These are phyloP conservation scores for Mallotus villosus DNA, from an alignment of 2,797 vertebrate species.

Conservation along the genomic window DNA sequence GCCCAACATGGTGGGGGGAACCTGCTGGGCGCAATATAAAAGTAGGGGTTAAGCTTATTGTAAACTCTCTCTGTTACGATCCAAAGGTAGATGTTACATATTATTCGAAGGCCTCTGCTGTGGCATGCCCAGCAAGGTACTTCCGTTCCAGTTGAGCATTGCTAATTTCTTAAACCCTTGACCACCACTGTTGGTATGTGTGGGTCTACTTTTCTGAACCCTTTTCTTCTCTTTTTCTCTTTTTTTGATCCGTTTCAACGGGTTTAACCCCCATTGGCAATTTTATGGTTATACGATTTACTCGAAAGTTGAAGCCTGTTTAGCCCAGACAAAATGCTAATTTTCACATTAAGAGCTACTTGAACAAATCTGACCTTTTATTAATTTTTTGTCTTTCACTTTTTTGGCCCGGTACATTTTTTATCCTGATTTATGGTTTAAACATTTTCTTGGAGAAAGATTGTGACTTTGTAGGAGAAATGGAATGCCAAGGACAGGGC, in stretches of 20 bases:
- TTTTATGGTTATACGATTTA: constrained; percentile 73
- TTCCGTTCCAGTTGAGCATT: constrained; percentile 83
- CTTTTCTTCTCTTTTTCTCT: constrained; percentile 49
- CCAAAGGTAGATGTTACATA: constrained; percentile 79
- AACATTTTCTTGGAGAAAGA: background rate
- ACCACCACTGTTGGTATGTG: constrained; percentile 63
- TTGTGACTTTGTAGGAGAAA: background rate
- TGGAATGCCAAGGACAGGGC: background rate
- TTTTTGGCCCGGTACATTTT: background rate
- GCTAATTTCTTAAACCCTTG: constrained; percentile 80
- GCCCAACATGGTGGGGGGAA: constrained; percentile 78
- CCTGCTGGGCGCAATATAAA: constrained; percentile 84
- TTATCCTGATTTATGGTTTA: background rate
- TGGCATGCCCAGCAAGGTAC: constrained; percentile 73
- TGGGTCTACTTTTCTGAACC: constrained; percentile 56
- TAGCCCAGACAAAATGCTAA: constrained; percentile 30
- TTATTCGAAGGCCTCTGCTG: constrained; percentile 79
- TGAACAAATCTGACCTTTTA: constrained; percentile 14
- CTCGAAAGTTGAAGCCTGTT: constrained; percentile 70
- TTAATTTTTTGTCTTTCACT: background rate
- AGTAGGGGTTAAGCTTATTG: constrained; percentile 86
- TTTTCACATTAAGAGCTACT: constrained; percentile 28
- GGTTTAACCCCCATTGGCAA: constrained; percentile 42
- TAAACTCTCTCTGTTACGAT: constrained; percentile 80
- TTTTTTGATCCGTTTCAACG: constrained; percentile 26